Base-by-base conservation (phyloP, 2,888 invertebrate species). In the Dyspetes luteomarginatus region DNA sequence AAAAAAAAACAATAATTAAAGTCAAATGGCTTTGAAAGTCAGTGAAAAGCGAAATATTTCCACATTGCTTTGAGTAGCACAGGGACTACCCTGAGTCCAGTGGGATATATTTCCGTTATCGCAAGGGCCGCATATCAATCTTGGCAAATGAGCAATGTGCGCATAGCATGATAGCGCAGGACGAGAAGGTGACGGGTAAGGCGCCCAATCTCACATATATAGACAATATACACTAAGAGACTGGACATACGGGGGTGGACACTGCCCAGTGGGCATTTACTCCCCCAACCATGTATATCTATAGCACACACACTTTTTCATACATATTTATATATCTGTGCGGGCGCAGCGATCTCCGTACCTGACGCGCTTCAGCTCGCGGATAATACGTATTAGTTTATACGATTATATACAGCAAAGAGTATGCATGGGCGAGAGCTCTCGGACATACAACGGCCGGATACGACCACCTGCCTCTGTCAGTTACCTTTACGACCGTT, bases 61-160 rank as follows among this genome's bases (percentile, higher is more conserved):
- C 41, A 19, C 41, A 41, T 41, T 68, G 64, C 68, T 36, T 7
- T 2, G 36, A 12, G 36, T 36, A 36, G 36, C 9, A 9, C 36
- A 1, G 36, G 7, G 7, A 36, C 36, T 7, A 36, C 12, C 12
- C 36, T 36, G 48, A 75, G 74, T 64, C 82, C 67, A 26, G 17
- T 12, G 41, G 58, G 36, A 65, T 67, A 43, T 76, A 62, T 60
- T 45, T 71, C 30, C 43, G 67, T 82, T 89, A 89, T 90, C 89
- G 84, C 73, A 15, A 36, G 30, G 15, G 62, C 56, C 55, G 73
- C 48, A 85, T 85, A 88, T 89, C 89, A 87, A 90, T 90, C 90
- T 89, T 89, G 84, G 86, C 85, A 89, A 90, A 88, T 90, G 90
- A 90, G 90, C 90, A 90, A 89, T 90, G 89, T 89, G 88, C 87